Base-by-base conservation (phyloP, 2,888 invertebrate genomes). In the Zelleria hepariella region DNA sequence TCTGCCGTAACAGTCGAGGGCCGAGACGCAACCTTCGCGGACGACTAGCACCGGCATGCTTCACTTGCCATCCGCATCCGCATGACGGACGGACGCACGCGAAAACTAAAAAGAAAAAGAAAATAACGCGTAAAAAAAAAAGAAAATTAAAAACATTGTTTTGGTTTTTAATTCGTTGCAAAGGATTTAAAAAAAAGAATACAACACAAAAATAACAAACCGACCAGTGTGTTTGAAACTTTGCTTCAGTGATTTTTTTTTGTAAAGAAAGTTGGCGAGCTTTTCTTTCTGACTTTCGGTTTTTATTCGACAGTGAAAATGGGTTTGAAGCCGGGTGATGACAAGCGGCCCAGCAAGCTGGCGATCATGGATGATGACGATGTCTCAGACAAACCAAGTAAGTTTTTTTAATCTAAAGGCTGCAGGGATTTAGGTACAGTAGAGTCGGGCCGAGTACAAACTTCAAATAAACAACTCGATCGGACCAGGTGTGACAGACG, bases 291-390 rank as follows among this genome's bases (percentile, higher is more conserved):
- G 62, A 62, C 61, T 61, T 61, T 65, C 66, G 62, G 64, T 55
- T 20, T 62, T 66, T 64, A 67, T 61, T 67, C 59, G 65, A 15
- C 73, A 73, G 86, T 85, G 83, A 82, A 74, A 76, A 88, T 88
- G 88, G 88, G 88, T 73, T 78, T 89, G 71, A 88, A 79, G 67
- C 70, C 77, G 58, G 88, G 87, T 65, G 88, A 86, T 68, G 82
- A 85, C 65, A 87, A 84, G 67, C 73, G 83, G 70, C 87, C 88
- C 48, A 89, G 89, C 77, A 89, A 88, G 69, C 66, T 89, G 77
- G 87, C 87, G 64, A 89, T 89, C 67, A 87, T 89, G 85, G 88
- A 89, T 70, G 60, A 62, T 15, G 86, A 86, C 20, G 86, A 86
- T 53, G 65, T 70, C 57, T 77, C 82, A 21, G 79, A 80, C 66